A percentile compares a stretch with the other conserved stretches of the same genome.
These are phyloP conservation scores for Holotrichia oblita DNA, from an alignment of 1,140 invertebrate genomes.

Conservation along the genomic window DNA sequence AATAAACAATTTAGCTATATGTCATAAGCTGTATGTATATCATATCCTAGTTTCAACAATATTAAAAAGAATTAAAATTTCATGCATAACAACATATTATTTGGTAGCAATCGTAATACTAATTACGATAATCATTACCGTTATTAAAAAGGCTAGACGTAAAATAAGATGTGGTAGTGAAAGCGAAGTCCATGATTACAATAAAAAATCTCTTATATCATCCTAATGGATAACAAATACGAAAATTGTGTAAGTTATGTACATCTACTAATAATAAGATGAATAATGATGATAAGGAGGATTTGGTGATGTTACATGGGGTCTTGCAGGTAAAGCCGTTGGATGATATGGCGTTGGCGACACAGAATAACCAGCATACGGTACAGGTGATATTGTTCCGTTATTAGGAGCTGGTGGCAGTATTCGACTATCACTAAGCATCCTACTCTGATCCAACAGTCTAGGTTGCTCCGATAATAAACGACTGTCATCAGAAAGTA, in stretches of 20 bases:
- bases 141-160: no score
- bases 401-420: constrained; percentile 46
- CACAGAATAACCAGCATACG: constrained; percentile 56
- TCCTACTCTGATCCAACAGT: constrained; percentile 53
- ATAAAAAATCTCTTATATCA: constrained; percentile 7
- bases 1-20: no score
- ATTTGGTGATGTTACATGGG: constrained; percentile 56
- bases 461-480: constrained; percentile 52
- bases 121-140: no score
- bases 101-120: no score
- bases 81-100: no score
- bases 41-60: no score
- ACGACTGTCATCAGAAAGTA: constrained; percentile 51
- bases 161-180: no score
- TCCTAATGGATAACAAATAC: neutral
- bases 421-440: constrained; percentile 54
- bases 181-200: no score
- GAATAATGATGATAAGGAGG: constrained; percentile 58
- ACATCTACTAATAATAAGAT: constrained; percentile 53
- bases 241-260: neutral
- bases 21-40: no score
- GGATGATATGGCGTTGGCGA: constrained; percentile 58
- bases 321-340: constrained; percentile 52
- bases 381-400: constrained; percentile 54
- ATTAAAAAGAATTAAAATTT: no score